Percentiles rank a stretch among this genome's conserved stretches.
Conservation (phyloP, 2,113 vertebrate species). For the Ondatra zibethicus region DNA sequence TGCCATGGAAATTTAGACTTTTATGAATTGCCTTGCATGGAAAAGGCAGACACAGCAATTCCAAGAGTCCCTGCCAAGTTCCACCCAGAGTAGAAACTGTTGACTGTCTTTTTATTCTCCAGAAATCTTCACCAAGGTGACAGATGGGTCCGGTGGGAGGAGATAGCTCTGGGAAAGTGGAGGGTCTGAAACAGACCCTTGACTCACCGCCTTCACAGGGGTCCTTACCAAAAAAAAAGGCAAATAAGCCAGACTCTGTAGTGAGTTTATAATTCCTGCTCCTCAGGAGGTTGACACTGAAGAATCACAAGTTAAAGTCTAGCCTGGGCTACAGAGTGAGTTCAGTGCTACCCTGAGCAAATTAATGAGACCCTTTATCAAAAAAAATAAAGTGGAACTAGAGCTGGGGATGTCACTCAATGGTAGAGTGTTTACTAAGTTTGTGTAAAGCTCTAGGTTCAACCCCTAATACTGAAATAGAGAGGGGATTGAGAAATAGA, state of each 20-base stretch:
- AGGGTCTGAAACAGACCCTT: too few relatives aligned
- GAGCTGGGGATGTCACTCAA: not conserved
- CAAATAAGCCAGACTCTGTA: not conserved
- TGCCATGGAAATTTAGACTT: constrained; percentile 50
- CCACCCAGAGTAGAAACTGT: constrained; percentile 1
- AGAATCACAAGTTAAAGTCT: not conserved
- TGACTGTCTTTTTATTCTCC: constrained; percentile 56
- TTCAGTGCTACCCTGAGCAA: not conserved
- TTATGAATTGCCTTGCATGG: not conserved
- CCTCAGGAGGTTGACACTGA: not conserved
- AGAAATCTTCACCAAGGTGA: constrained; percentile 57
- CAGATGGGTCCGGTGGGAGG: not conserved
- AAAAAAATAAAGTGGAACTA: not conserved
- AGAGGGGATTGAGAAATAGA: not conserved
- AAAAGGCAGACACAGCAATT: constrained; percentile 17
- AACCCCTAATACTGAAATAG: not conserved
- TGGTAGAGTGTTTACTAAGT: not conserved
- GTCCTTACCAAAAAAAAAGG: not conserved
- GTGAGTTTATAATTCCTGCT: not conserved
- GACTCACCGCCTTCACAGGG: not conserved
- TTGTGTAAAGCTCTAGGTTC: not conserved
- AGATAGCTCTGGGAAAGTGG: not conserved
- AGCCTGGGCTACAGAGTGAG: not conserved
- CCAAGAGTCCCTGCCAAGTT: constrained; percentile 51
- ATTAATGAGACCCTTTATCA: not conserved